These are phyloP conservation scores for Agrilus planipennis DNA, from an alignment of 1,140 invertebrate genomes.

Conservation along the genomic window DNA sequence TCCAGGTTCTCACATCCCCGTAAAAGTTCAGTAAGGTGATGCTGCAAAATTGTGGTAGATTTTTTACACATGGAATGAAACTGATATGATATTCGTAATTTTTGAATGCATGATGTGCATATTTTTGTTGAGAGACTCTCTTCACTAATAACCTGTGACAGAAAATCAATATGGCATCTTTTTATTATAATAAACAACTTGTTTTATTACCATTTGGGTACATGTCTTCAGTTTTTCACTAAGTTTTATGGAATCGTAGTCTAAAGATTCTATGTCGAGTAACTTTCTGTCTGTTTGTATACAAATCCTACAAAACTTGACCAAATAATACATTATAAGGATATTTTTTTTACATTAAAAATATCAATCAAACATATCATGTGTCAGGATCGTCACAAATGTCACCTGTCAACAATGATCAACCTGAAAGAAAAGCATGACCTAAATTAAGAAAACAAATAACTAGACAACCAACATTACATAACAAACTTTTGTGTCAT, in stretches of 20 bases:
- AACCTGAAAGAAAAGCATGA: constrained; percentile 2
- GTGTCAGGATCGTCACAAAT: constrained; percentile 30
- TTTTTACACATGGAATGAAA: constrained; percentile 30
- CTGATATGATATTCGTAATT: constrained; percentile 28
- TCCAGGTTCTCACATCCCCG: constrained; percentile 13
- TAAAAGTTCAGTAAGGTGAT: constrained; percentile 24
- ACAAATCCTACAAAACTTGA: constrained; percentile 31
- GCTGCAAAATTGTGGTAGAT: constrained; percentile 26
- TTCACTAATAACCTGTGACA: constrained; percentile 21
- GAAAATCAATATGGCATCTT: constrained; percentile 29
- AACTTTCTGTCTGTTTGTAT: constrained; percentile 23
- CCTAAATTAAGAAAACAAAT: too few species aligned
- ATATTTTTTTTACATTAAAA: constrained; percentile 13
- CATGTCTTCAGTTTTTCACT: constrained; percentile 28
- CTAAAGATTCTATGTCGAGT: constrained; percentile 23
- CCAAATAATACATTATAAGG: constrained; percentile 29
- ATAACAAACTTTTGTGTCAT: too few species aligned
- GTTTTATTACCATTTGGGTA: constrained; percentile 28
- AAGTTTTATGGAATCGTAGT: constrained; percentile 26
- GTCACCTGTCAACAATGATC: constrained; percentile 24
- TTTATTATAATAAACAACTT: constrained; percentile 15
- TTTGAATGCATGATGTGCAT: constrained; percentile 26
- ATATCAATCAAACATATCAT: constrained; percentile 33
- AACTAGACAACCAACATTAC: too few species aligned
- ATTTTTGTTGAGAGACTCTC: constrained; percentile 26